phyloP scores from a whole-genome alignment of 64 coral and sea anemone species.

The Montipora sp. region DNA sequence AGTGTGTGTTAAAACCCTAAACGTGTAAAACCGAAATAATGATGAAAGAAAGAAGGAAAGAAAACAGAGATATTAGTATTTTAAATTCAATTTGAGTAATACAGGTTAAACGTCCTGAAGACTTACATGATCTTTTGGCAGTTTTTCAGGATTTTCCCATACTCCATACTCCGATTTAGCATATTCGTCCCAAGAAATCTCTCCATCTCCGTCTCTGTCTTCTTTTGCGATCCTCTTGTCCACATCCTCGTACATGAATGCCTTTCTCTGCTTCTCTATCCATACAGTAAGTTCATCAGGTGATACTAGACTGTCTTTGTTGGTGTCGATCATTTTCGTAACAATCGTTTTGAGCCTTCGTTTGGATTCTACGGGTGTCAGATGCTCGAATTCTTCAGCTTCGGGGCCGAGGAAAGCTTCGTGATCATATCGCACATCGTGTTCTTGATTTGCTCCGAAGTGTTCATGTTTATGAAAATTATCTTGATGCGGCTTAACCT shows the following conservation, averaged over 20 bases:
- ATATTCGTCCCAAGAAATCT: conserved; percentile 95
- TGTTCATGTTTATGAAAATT: conserved; percentile 93
- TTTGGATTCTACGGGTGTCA: conserved; percentile 90
- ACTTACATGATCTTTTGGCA: conserved; percentile 93
- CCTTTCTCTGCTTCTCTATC: conserved; percentile 95
- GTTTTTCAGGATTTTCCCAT: conserved; percentile 75
- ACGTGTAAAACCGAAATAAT: too few species aligned
- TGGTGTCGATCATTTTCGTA: conserved; percentile 72
- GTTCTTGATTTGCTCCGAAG: conserved; percentile 62
- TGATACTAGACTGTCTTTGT: conserved; percentile 83
- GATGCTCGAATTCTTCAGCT: conserved; percentile 85
- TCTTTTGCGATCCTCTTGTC: conserved; percentile 86
- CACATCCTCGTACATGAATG: conserved; percentile 97
- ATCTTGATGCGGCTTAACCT: conserved; percentile 78
- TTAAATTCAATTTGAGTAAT: too few species aligned
- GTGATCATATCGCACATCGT: conserved; percentile 87
- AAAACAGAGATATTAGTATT: too few species aligned
- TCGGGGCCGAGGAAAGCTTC: conserved; percentile 96
- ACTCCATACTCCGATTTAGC: conserved; percentile 80
- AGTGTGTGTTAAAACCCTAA: too few species aligned
- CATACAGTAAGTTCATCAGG: conserved; percentile 77
- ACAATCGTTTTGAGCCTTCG: conserved; percentile 82
- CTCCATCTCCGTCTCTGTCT: conserved; percentile 86
- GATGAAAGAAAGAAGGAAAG: too few species aligned
- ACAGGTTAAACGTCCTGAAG: too few species aligned